Base-by-base conservation (phyloP, 2,888 invertebrate species). In the Hyppa rectilinea region DNA sequence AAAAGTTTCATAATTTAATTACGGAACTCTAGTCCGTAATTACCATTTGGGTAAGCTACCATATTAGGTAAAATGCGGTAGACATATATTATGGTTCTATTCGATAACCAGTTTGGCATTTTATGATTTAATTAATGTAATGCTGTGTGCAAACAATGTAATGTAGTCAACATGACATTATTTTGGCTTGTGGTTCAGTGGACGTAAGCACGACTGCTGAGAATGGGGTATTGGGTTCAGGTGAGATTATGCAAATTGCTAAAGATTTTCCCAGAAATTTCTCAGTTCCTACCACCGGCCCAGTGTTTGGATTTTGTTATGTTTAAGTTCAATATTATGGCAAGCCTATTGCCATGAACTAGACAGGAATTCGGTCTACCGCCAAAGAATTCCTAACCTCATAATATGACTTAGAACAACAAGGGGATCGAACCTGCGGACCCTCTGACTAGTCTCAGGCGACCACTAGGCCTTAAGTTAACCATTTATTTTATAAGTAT, bases 31-130 rank as follows among this genome's bases (percentile, higher is more conserved):
- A 78, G 45, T 52, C 64, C 29, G 69, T 66, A 82, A 80, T 87
- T 66, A 65, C 87, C 85, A 80, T 86, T 84, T 84, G 60, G 75
- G 82, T 82, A 74, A 68, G 61, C 63, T 76, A 76, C 80, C 76
- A 75, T 74, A 55, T 58, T 73, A 66, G 74, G 47, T 65, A 78
- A 82, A 84, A 85, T 82, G 85, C 82, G 83, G 84, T 75, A 78
- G 84, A 74, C 58, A 43, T 69, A 70, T 60, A 74, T 74, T 85
- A 85, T 82, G 80, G 85, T 43, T 62, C 40, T 73, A 66, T 64
- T 71, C 31, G 70, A 70, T 64, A 76, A 75, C 82, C 43, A 45
- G 82, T 80, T 62, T 62, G 45, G 36, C 29, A 75, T 84, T 74
- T 71, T 77, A 81, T 78, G 68, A 73, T 73, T 75, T 78, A 76